Evolutionary conservation across 2,888 invertebrate genomes (phyloP), one percentile per base, ranked within the genome.

Genomic region (Aquatica leii): DNA sequence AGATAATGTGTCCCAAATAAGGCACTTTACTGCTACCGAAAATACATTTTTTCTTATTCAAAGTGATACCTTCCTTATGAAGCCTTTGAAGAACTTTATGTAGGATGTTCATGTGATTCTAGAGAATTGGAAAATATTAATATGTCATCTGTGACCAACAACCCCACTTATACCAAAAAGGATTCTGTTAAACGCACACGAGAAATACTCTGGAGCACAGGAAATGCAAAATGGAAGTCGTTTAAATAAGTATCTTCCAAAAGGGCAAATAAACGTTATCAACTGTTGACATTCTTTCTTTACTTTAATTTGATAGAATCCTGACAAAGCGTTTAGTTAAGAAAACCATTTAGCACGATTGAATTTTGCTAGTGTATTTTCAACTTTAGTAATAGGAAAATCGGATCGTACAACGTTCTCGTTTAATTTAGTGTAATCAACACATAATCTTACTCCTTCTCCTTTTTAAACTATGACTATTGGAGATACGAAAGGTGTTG

Each of bases 381-480:
- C 71, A 6, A 76, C 69, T 31, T 75, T 72, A 21, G 68, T 68
- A 11, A 76, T 66, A 0, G 73, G 73, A 56, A 65, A 69, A 14
- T 70, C 62, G 5, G 69, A 35, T 20, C 73, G 59, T 37, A 61
- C 48, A 18, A 73, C 66, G 41, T 43, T 53, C 48, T 64, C 54
- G 48, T 71, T 71, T 15, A 71, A 15, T 57, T 69, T 41, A 1
- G 70, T 69, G 40, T 64, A 71, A 62, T 71, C 71, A 2, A 62
- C 12, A 37, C 66, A 69, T 8, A 69, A 9, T 48, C 70, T n/a
- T 3, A 69, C 46, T 14, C 54, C 40, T 12, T 59, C 18, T 35
- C 60, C 56, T 49, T 67, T 67, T 3, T 50, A 60, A 9, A 69
- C 69, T 49, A 65, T 40, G 15, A 70, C 67, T 1, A 69, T 68